phyloP scores from a whole-genome alignment of 2,113 vertebrate species.

The Oplegnathus fasciatus region DNA sequence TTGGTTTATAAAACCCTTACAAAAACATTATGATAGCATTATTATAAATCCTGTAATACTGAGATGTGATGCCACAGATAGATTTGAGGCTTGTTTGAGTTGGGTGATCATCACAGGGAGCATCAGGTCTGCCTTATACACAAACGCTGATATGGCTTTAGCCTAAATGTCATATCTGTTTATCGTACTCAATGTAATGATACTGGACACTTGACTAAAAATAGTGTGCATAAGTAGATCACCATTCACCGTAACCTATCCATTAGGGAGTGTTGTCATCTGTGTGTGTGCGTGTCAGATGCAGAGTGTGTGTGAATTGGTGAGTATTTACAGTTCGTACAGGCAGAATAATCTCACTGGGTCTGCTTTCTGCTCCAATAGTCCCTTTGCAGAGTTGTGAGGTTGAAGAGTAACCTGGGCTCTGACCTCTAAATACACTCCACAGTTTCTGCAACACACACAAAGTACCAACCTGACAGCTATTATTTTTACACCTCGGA shows the following conservation, averaged over 20 bases:
- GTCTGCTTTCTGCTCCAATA: neutral
- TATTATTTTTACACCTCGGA: neutral
- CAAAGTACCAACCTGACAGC: neutral
- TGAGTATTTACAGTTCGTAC: neutral
- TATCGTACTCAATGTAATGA: neutral
- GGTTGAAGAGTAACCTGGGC: slow-evolving; percentile 33
- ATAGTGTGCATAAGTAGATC: slow-evolving; percentile 3
- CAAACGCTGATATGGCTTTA: neutral
- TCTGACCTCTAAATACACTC: slow-evolving; percentile 5
- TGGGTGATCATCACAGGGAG: neutral
- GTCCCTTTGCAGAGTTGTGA: neutral
- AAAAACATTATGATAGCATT: neutral
- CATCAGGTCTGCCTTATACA: neutral
- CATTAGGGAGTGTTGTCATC: neutral
- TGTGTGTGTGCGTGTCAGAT: slow-evolving; percentile 1
- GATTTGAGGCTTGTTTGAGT: neutral
- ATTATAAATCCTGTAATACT: no score
- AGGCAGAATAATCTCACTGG: neutral
- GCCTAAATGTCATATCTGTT: neutral
- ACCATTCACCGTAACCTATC: neutral
- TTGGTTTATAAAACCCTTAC: neutral
- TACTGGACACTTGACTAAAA: neutral
- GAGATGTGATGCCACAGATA: neutral
- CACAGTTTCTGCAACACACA: neutral
- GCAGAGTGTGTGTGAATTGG: neutral